phyloP scores from a whole-genome alignment of 1,140 invertebrate species.

The Zaprionus nigranus region DNA sequence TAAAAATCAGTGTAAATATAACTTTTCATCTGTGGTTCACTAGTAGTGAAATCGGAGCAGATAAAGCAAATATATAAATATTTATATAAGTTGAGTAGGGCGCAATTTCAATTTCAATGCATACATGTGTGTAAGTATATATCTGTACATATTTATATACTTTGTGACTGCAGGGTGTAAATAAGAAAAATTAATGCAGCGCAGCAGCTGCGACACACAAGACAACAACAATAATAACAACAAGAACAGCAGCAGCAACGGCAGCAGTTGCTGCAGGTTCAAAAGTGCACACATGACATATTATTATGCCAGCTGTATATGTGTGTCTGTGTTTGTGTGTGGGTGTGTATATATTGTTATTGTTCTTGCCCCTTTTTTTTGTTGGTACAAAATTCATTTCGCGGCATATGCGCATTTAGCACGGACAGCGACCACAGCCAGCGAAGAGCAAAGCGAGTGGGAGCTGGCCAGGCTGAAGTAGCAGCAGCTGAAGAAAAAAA shows the following conservation, averaged over 20 bases:
- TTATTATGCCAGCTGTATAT: conserved; percentile 63
- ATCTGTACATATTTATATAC: not conserved
- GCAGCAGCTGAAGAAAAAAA: conserved; percentile 50
- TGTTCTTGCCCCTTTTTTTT: conserved; percentile 20
- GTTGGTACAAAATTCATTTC: conserved; percentile 70
- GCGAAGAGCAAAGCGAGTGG: not conserved
- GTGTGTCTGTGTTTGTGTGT: conserved; percentile 19
- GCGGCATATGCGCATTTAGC: conserved; percentile 79
- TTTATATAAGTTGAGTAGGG: no score
- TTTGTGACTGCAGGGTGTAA: conserved; percentile 14
- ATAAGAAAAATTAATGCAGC: conserved; percentile 60
- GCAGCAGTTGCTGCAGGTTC: conserved; percentile 28
- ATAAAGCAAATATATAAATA: no score
- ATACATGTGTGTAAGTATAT: no score
- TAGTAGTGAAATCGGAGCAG: no score
- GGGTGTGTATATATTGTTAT: conserved; percentile 3
- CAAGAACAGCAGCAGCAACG: not conserved
- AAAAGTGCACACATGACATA: conserved; percentile 75
- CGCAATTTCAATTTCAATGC: no score
- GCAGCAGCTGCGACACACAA: conserved; percentile 38
- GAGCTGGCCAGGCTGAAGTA: not conserved
- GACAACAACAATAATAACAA: conserved; percentile 6
- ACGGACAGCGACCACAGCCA: conserved; percentile 63
- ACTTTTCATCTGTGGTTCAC: no score
- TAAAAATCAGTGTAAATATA: no score